Evolutionary conservation across 1,140 invertebrate species (phyloP).

Genomic region (Aleiodes sp.): DNA sequence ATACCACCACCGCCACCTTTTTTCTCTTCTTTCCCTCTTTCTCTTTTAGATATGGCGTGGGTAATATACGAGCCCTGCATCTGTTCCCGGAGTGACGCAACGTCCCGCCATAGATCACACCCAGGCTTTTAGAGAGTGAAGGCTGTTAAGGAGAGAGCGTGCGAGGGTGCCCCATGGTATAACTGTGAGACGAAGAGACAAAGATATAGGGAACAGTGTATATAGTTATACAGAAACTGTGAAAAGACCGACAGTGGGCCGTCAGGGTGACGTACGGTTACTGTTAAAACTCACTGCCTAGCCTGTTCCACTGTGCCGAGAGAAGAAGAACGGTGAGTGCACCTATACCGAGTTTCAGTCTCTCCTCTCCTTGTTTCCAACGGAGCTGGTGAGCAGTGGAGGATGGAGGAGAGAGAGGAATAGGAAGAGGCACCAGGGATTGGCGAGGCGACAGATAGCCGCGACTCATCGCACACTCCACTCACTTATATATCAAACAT

Average conservation of each 20-base stretch:
- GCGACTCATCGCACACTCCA: conserved; percentile 34
- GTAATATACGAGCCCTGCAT: conserved; percentile 68
- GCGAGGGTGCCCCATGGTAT: conserved; percentile 29
- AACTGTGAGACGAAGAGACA: conserved; percentile 35
- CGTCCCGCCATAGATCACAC: conserved; percentile 61
- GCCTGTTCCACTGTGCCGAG: conserved; percentile 34
- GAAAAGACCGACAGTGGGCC: conserved; percentile 28
- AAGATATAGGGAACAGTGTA: conserved; percentile 35
- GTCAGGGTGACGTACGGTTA: conserved; percentile 60
- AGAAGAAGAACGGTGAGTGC: conserved; percentile 44
- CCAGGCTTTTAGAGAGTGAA: conserved; percentile 48
- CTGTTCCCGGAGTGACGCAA: conserved; percentile 67
- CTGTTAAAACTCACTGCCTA: conserved; percentile 57
- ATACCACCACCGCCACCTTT: too few species aligned
- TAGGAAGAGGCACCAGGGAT: conserved; percentile 38
- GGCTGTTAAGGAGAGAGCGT: conserved; percentile 45
- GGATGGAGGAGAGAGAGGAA: background rate
- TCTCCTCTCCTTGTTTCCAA: background rate
- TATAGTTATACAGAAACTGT: background rate
- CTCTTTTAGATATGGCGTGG: conserved; percentile 57
- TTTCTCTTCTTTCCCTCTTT: conserved; percentile 40
- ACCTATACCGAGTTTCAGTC: conserved; percentile 33
- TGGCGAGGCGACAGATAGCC: conserved; percentile 33
- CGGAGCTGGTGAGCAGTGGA: background rate
- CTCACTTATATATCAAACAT: conserved; percentile 37